Evolutionary conservation across 2,888 invertebrate genomes (phyloP), one percentile per base, ranked within the genome.

Genomic region (Drosophila aldrichi): DNA sequence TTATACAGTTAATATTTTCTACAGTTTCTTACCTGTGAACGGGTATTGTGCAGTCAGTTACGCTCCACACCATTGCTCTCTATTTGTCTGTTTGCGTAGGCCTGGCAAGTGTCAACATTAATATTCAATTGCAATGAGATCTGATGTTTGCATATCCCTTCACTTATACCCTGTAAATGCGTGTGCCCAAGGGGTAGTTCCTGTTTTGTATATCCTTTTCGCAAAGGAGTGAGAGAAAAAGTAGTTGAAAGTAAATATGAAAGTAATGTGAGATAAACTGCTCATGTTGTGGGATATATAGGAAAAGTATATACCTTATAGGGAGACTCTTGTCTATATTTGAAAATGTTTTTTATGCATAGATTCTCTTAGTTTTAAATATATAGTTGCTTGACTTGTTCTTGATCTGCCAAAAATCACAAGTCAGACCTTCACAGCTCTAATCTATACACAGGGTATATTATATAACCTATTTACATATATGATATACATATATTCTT

Each of bases 111-210:
- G 54, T 49, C 34, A 43, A 10, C 38, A 25, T 20, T 34, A 34
- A 36, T 46, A 52, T 44, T 44, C 51, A 18, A 52, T 51, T 64
- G 38, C 20, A 56, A 56, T 51, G 18, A 18, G 38, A 49, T 25
- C 25, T 43, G 64, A 32, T 49, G 40, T 48, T 49, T 55, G 12
- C 22, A 55, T 38, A 38, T 36, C 3, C 10, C 36, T n/a, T 34
- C 14, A 2, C 14, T 32, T 20, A 49, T 49, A 55, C 40, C 40
- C 65, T 46, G 36, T 18, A 38, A 49, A 32, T 49, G 7, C 8
- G 8, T 8, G 12, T 8, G 14, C 14, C 32, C 49, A 12, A 3
- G 7, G 14, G 18, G 10, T 14, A 12, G 20, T 49, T 14, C 18
- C 34, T 20, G 20, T 34, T 20, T 12, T 18, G 18, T 49, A 14